Conservation (phyloP, 92 coral and sea anemone species). For the Epizoanthus illoricatus region DNA sequence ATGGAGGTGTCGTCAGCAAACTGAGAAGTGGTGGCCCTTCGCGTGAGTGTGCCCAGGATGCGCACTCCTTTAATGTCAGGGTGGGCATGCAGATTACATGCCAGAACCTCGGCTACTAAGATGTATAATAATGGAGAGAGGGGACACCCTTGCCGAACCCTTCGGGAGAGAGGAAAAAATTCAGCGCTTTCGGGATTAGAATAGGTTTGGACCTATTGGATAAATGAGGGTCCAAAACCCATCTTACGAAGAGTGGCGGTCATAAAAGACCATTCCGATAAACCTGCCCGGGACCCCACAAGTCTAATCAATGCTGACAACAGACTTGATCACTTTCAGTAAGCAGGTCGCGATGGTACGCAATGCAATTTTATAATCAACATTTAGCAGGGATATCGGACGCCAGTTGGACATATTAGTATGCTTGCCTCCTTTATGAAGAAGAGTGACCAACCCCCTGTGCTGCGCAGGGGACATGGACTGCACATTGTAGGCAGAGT, state of each 20-base stretch:
- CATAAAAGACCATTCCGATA: neutral
- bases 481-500: neutral
- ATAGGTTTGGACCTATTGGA: no score
- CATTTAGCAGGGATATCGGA: neutral
- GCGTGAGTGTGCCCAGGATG: neutral
- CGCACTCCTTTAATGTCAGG: neutral
- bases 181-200: no score
- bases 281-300: no score
- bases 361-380: neutral
- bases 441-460: neutral
- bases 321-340: no score
- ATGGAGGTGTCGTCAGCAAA: constrained; percentile 3
- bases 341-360: neutral
- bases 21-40: neutral
- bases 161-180: no score
- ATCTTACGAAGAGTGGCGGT: neutral
- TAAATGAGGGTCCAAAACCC: neutral
- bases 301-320: no score
- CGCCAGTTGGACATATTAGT: neutral
- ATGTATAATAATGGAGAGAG: no score
- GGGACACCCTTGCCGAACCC: no score
- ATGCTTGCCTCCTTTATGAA: neutral
- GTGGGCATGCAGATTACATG: neutral
- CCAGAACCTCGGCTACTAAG: neutral
- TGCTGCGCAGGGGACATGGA: neutral